Base-by-base conservation (phyloP, 1,140 invertebrate genomes). In the Lepidurus arcticus region DNA sequence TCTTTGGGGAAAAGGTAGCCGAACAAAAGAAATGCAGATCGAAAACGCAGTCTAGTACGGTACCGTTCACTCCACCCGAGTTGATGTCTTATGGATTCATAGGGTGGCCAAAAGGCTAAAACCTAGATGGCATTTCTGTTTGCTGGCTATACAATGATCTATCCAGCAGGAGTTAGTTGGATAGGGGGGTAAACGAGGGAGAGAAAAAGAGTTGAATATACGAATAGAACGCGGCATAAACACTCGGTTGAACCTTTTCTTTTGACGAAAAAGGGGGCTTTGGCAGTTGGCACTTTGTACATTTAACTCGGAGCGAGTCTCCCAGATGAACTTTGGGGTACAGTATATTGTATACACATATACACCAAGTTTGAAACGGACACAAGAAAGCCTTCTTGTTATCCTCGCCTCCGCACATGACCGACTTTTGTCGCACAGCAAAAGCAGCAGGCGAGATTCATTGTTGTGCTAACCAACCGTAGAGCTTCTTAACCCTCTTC, bases 341-440 rank as follows among this genome's bases (percentile, higher is more conserved):
- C 34, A 34, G 34, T 34, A 34, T 34, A 34, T 34, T 34, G 34
- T 34, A 34, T 4, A 34, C 34, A 34, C 2, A 10, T 65, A 65
- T 21, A 21, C 53, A 65, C 53, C n/a, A 34, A 65, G 53, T 65
- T 65, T 65, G 16, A 13, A 65, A 65, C 53, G 16, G 53, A 65
- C 53, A 65, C 8, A 21, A 9, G 21, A 65, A 65, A 65, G 53
- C 53, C 53, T 65, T 16, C 21, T 65, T 65, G 53, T 65, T 65
- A 65, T 13, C 21, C 53, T 21, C 16, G 53, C 21, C 53, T 65
- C 16, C 53, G 53, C 53, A 65, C 53, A 65, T 65, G 53, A 65
- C 53, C 53, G 53, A 65, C 53, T 65, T 65, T 65, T 65, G 53
- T 65, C 53, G 53, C 53, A 65, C 53, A 65, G 53, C 53, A 65